Base-by-base conservation (phyloP, 2,888 invertebrate genomes). In the Apamea anceps region DNA sequence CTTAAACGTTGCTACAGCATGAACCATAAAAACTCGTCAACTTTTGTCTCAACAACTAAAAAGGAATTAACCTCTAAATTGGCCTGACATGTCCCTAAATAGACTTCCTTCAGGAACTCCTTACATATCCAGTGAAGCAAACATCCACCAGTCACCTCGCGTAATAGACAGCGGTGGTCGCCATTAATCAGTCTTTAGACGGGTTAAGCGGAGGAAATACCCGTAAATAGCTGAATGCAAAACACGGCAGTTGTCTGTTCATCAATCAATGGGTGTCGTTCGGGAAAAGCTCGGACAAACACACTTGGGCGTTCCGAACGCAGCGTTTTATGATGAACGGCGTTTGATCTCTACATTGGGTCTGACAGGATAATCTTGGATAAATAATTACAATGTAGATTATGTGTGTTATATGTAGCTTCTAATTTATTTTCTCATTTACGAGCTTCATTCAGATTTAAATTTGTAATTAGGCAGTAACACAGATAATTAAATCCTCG, bases 151-250 rank as follows among this genome's bases (percentile, higher is more conserved):
- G 90, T 89, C 89, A 88, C 88, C 86, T 88, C 88, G 90, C 90
- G 91, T 93, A 94, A 93, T 93, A 94, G 93, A 94, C 93, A 93
- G 86, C 91, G 92, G 93, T 93, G 93, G 93, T 90, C 87, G 85
- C 92, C 95, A 96, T 96, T 96, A 95, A 96, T 96, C 96, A 96
- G 94, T 81, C 84, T 92, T 93, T 92, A 94, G 95, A 95, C 96
- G 96, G 95, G 95, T 95, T 96, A 95, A 96, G 95, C 95, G 94
- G 93, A 96, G 96, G 96, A 96, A 96, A 96, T 96, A 93, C 95
- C 96, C 96, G 96, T 96, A 96, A 96, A 96, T 96, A 96, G 96
- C 94, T 95, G 93, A 95, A 96, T 96, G 96, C 96, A 96, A 96
- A 96, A 96, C 95, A 95, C 95, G 94, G 94, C 95, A 95, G 95